Evolutionary conservation across 2,888 invertebrate genomes (phyloP), one percentile per base, ranked within the genome.

Genomic region (Muschampia plurimacula): DNA sequence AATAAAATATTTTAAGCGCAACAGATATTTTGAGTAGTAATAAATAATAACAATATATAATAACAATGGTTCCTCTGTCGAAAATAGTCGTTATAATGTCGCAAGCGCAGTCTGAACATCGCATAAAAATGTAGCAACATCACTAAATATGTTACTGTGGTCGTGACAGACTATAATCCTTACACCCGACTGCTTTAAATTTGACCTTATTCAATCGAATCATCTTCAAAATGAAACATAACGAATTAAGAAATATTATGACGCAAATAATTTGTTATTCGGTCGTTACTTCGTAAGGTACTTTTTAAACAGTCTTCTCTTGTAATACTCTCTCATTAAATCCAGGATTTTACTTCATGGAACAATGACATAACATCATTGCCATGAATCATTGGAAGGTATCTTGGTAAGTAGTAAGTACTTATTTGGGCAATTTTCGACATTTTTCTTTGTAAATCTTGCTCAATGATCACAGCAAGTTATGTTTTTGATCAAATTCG

Each of bases 141-240:
- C 57, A 70, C 65, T 70, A 65, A 70, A 70, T 44, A 65, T 65
- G 12, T 41, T 39, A 28, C 41, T 15, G 55, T 55, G 52, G 52
- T 57, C 41, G 63, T 39, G 69, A 69, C 69, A 68, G 36, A 15
- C n/a, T 41, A 49, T 64, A 69, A 52, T 55, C 49, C 44, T 63
- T 62, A 62, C 36, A 13, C 15, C 13, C 28, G 55, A 67, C 57
- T 62, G 67, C 52, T 55, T 63, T 62, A 72, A 59, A 57, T 67
- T n/a, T 52, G 12, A 57, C 57, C 13, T 59, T 57, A 66, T 64
- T 62, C 59, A 44, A 28, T 39, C 36, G 74, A 69, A 67, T 72
- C 72, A 22, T 74, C 71, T 74, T 74, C 52, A 52, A 69, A 74
- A 74, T 67, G 49, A 59, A 69, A 64, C 22, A 13, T 13, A 63